Evolutionary conservation across 2,888 invertebrate genomes (phyloP), one percentile per base, ranked within the genome.

Genomic region (Lathronympha strigana): DNA sequence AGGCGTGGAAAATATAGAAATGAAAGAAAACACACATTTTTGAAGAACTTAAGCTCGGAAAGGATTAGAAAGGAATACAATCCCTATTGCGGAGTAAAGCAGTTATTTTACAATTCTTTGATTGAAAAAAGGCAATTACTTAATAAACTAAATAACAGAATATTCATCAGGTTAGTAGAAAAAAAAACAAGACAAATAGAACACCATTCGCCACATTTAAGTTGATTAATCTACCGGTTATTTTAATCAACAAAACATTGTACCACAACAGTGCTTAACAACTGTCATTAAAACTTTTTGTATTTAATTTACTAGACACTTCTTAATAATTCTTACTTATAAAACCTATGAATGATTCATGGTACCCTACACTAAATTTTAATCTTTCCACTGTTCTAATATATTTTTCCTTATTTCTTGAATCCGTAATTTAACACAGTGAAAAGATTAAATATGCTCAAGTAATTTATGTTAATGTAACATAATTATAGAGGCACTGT

Each of bases 401-500:
- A 73, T 68, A 66, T 60, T 49, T 67, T 33, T 68, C 57, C 62
- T 38, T 61, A 67, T 66, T 60, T 66, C 64, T 71, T 66, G 71
- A n/a, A 61, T 57, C 70, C 66, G 67, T 68, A 68, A 68, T 66
- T 64, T 69, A 75, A 73, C 68, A 72, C 86, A 88, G 87, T 88
- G 86, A 87, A 87, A 88, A 88, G 83, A 87, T 72, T 84, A 90
- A 90, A 86, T 76, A 86, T 74, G 89, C 90, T 90, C 92, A 86
- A 86, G 81, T 87, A 84, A 90, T 91, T 91, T 91, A 92, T 92
- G 92, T 92, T 92, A 92, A 92, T 90, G 90, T 92, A 92, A 92
- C 92, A 92, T 92, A 92, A 92, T 89, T 90, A 87, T 89, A 92
- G 92, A 92, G 92, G 92, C 92, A 92, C 92, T 92, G 92, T 91